A percentile compares a stretch with the other conserved stretches of the same genome.
Conservation (phyloP, 2,113 vertebrate genomes). For the Pimephales promelas region DNA sequence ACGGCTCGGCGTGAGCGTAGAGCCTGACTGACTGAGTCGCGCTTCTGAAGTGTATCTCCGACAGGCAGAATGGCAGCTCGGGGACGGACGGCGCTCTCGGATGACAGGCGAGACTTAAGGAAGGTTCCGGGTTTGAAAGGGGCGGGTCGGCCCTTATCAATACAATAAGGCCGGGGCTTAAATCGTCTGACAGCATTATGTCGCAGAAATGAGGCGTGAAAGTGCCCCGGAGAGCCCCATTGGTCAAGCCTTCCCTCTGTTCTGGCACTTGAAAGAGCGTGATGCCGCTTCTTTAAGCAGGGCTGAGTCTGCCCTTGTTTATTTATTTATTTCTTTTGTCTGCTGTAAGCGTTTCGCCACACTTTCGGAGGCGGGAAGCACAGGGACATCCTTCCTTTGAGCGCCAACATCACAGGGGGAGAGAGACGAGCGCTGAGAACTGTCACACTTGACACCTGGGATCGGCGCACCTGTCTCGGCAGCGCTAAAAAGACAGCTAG, state of each 20-base stretch:
- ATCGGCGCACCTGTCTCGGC: constrained; percentile 57
- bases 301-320: constrained; percentile 55
- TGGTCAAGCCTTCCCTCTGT: constrained; percentile 35
- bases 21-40: constrained; percentile 27
- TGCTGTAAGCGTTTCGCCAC: constrained; percentile 52
- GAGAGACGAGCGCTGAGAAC: constrained; percentile 28
- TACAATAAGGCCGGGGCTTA: constrained; percentile 52
- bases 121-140: constrained; percentile 51
- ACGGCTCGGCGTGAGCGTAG: background rate
- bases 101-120: constrained; percentile 31
- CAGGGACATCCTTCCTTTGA: constrained; percentile 16
- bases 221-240: constrained; percentile 49
- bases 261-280: constrained; percentile 59
- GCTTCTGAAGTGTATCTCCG: constrained; percentile 48
- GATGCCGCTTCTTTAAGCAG: constrained; percentile 51
- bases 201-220: constrained; percentile 57
- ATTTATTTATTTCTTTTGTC: constrained; percentile 53
- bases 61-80: constrained; percentile 38
- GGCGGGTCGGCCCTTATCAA: constrained; percentile 49
- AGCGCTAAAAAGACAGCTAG: background rate
- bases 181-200: constrained; percentile 61
- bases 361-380: constrained; percentile 30
- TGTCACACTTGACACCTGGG: constrained; percentile 58
- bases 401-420: constrained; percentile 8
- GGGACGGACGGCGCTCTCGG: constrained; percentile 19